phyloP scores from a whole-genome alignment of 2,888 invertebrate species.

The Platycheirus rosarum region DNA sequence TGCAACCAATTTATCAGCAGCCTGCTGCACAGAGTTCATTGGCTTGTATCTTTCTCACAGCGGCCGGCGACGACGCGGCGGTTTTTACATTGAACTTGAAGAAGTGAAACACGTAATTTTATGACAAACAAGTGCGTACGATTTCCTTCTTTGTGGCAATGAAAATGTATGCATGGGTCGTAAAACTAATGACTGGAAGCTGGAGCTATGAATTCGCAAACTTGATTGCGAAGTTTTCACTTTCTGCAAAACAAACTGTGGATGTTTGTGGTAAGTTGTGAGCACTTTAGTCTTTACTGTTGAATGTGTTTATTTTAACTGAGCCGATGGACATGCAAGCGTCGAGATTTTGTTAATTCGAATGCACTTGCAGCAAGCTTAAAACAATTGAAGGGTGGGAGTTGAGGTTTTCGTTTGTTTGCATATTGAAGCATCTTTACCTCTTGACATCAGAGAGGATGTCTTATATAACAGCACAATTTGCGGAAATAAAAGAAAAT shows the following conservation, averaged over 20 bases:
- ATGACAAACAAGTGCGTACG: constrained; percentile 39
- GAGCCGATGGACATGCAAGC: constrained; percentile 46
- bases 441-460: not conserved
- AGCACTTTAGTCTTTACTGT: constrained; percentile 39
- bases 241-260: constrained; percentile 21
- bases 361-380: constrained; percentile 15
- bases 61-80: too few relatives aligned
- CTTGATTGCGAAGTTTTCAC: constrained; percentile 38
- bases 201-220: constrained; percentile 11
- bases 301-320: constrained; percentile 58
- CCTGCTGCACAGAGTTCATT: constrained; percentile 22
- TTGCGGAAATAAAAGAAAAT: constrained; percentile 33
- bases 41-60: constrained; percentile 18
- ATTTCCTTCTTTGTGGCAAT: constrained; percentile 37
- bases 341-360: constrained; percentile 57
- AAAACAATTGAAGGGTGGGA: constrained; percentile 17
- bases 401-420: constrained; percentile 13
- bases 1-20: constrained; percentile 20
- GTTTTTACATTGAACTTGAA: constrained; percentile 41
- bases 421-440: constrained; percentile 30
- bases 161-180: constrained; percentile 19
- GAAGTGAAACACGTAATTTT: constrained; percentile 35
- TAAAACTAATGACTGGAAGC: not conserved
- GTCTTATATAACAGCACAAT: constrained; percentile 5
- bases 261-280: not conserved